These are phyloP conservation scores for Drosophila monieri DNA, from an alignment of 2,888 invertebrate species.

Conservation along the genomic window DNA sequence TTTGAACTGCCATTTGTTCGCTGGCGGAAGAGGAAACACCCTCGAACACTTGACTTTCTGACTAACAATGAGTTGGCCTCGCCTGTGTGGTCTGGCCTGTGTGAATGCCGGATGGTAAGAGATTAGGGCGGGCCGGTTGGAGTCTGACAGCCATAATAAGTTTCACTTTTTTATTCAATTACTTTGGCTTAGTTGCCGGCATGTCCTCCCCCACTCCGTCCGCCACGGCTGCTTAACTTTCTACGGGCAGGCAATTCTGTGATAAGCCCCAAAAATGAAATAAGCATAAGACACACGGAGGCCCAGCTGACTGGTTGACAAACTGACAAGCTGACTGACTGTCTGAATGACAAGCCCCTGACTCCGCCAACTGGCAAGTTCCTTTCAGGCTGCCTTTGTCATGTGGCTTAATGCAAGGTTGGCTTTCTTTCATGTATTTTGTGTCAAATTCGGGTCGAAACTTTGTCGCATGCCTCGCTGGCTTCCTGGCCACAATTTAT, in stretches of 20 bases:
- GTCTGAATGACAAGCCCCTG: constrained; percentile 61
- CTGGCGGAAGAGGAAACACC: constrained; percentile 25
- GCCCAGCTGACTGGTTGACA: constrained; percentile 27
- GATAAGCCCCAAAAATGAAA: constrained; percentile 72
- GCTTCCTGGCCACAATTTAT: constrained; percentile 19
- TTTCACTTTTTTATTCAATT: constrained; percentile 70
- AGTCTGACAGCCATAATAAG: constrained; percentile 65
- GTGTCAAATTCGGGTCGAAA: constrained; percentile 28
- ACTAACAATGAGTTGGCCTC: constrained; percentile 19
- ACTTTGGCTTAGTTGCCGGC: constrained; percentile 58
- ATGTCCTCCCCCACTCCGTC: constrained; percentile 11
- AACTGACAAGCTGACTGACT: constrained; percentile 56
- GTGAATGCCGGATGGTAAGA: constrained; percentile 4
- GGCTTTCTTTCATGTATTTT: constrained; percentile 34
- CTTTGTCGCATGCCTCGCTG: constrained; percentile 27
- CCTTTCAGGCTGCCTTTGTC: constrained; percentile 31
- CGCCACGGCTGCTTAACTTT: constrained; percentile 61
- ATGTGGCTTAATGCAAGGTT: constrained; percentile 42
- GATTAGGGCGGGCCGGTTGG: constrained; percentile 26
- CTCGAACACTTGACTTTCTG: constrained; percentile 28
- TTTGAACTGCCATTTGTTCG: constrained; percentile 10
- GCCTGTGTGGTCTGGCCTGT: constrained; percentile 2
- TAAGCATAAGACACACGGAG: constrained; percentile 58
- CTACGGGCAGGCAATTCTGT: constrained; percentile 50
- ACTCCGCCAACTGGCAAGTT: constrained; percentile 39